These are phyloP conservation scores for Myotis pilosus DNA, from an alignment of 2,797 vertebrate genomes.

Conservation along the genomic window DNA sequence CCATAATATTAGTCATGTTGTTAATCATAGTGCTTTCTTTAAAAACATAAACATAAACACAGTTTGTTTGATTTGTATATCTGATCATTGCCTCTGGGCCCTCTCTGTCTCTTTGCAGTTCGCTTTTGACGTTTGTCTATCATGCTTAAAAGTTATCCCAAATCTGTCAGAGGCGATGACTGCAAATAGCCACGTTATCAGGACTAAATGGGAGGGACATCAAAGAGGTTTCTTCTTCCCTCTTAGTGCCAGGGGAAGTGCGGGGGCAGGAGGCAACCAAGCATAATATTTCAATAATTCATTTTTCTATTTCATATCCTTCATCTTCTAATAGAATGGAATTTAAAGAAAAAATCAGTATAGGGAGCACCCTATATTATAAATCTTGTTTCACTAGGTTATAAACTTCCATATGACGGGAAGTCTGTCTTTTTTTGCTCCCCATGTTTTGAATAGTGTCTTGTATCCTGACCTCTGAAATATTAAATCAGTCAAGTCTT, in stretches of 20 bases:
- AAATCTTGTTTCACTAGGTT: conserved; percentile 65
- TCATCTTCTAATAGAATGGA: conserved; percentile 64
- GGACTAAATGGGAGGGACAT: neutral
- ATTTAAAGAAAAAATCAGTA: conserved; percentile 36
- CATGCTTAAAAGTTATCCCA: neutral
- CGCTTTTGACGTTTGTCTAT: conserved; percentile 14
- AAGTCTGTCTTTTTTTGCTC: conserved; percentile 56
- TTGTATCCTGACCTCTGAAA: conserved; percentile 60
- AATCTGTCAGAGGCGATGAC: neutral
- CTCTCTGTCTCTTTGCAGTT: neutral
- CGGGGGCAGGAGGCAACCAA: conserved; percentile 45
- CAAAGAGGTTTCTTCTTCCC: conserved; percentile 34
- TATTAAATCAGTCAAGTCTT: conserved; percentile 73
- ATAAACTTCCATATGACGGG: conserved; percentile 64
- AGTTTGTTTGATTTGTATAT: neutral
- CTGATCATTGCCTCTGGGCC: neutral
- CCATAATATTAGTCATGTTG: neutral
- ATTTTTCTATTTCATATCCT: conserved; percentile 75
- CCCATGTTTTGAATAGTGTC: conserved; percentile 63
- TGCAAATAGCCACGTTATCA: neutral
- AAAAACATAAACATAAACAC: conserved; percentile 28
- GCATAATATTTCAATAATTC: conserved; percentile 74
- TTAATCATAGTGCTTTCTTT: neutral
- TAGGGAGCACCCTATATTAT: conserved; percentile 50
- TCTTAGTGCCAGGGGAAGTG: neutral